phyloP scores from a whole-genome alignment of 2,113 vertebrate species.

The Laticauda laticaudata region DNA sequence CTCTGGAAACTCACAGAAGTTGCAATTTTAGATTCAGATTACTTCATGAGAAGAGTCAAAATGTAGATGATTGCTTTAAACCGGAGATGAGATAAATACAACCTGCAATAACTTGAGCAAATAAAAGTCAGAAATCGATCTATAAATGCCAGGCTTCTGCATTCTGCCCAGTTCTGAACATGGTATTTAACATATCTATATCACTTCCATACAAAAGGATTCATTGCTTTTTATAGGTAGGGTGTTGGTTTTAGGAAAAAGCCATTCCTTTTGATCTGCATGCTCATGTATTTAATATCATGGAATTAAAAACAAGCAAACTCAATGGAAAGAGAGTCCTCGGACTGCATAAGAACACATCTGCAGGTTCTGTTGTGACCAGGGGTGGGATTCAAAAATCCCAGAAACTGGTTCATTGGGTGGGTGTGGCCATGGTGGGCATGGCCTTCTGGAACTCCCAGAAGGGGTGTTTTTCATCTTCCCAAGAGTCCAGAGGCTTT shows the following conservation, averaged over 20 bases:
- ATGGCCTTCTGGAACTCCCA: too few species aligned
- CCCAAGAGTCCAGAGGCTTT: too few species aligned
- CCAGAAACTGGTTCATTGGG: too few species aligned
- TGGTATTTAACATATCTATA: slow-evolving; percentile 61
- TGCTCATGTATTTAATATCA: slow-evolving; percentile 53
- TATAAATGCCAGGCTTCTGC: slow-evolving; percentile 69
- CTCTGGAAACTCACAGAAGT: slow-evolving; percentile 47
- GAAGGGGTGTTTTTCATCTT: too few species aligned
- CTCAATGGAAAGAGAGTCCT: slow-evolving; percentile 38
- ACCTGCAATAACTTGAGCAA: slow-evolving; percentile 73
- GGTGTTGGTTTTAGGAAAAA: slow-evolving; percentile 56
- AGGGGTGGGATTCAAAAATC: too few species aligned
- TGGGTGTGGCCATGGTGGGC: too few species aligned
- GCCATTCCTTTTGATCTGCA: slow-evolving; percentile 59
- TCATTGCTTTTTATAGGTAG: slow-evolving; percentile 59
- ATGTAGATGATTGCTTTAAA: slow-evolving; percentile 58
- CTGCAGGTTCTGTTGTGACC: neutral
- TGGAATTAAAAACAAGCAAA: slow-evolving; percentile 66
- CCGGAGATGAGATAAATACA: slow-evolving; percentile 58
- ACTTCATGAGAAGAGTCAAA: slow-evolving; percentile 53
- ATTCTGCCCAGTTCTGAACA: slow-evolving; percentile 70
- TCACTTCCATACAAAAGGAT: slow-evolving; percentile 73
- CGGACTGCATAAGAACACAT: neutral
- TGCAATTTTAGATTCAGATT: slow-evolving; percentile 48
- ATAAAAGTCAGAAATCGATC: slow-evolving; percentile 65